phyloP scores from a whole-genome alignment of 2,113 vertebrate species.

The Cryptomyrus ogoouensis region DNA sequence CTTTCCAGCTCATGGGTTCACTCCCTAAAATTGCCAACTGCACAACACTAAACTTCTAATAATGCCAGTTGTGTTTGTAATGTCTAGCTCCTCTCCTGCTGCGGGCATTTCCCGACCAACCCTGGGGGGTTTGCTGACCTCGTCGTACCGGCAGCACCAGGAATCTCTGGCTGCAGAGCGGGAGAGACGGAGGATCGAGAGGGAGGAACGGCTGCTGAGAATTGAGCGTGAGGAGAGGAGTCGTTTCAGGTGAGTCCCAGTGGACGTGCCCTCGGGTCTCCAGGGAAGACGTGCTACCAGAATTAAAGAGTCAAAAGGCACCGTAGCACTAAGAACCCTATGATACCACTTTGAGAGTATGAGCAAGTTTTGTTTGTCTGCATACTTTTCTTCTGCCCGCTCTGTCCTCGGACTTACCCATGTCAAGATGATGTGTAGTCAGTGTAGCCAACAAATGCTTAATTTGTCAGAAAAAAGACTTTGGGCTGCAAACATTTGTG shows the following conservation, averaged over 20 bases:
- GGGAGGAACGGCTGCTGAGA: conserved; percentile 88
- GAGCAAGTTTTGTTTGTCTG: neutral
- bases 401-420: neutral
- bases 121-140: conserved; percentile 78
- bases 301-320: neutral
- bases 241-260: conserved; percentile 78
- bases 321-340: neutral
- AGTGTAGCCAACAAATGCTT: neutral
- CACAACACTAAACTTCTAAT: neutral
- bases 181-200: conserved; percentile 79
- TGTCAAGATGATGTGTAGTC: neutral
- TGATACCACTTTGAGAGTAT: neutral
- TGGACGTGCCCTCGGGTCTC: neutral
- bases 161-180: conserved; percentile 87
- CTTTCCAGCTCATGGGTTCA: neutral
- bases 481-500: neutral
- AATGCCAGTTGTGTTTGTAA: neutral
- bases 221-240: conserved; percentile 92
- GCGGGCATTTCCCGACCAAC: conserved; percentile 57
- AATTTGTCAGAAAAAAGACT: neutral
- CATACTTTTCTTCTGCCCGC: neutral
- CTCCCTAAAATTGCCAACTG: neutral
- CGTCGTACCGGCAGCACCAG: conserved; percentile 90
- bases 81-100: neutral
- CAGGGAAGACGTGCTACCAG: neutral